phyloP scores from a whole-genome alignment of 2,797 vertebrate genomes.

The Schizopygopsis pylzovi region DNA sequence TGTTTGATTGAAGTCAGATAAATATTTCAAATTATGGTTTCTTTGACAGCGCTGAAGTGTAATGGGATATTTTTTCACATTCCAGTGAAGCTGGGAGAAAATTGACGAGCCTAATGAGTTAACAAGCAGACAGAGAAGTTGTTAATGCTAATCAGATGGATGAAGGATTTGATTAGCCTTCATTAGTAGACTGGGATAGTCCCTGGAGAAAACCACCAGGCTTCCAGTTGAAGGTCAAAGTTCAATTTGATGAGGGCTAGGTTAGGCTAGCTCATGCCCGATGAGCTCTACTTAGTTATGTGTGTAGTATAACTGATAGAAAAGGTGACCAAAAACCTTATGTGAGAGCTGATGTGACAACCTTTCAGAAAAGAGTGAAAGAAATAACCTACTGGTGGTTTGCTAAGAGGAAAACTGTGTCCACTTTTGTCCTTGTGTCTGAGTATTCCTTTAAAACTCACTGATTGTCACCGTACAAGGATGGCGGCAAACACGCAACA shows the following conservation, averaged over 20 bases:
- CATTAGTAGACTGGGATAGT: constrained; percentile 58
- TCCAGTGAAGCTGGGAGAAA: constrained; percentile 33
- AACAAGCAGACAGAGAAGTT: constrained; percentile 52
- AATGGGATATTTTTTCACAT: constrained; percentile 14
- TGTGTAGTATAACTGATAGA: background rate
- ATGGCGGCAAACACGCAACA: constrained; percentile 16
- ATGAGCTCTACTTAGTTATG: background rate
- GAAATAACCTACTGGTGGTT: background rate
- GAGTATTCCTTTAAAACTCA: constrained; percentile 33
- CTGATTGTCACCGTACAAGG: constrained; percentile 21
- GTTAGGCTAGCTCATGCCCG: background rate
- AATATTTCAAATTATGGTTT: constrained; percentile 20
- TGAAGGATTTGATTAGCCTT: constrained; percentile 64
- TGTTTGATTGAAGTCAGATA: constrained; percentile 13
- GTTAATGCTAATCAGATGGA: constrained; percentile 63
- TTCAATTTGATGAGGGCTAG: constrained; percentile 36
- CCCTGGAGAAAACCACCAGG: constrained; percentile 29
- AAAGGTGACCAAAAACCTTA: background rate
- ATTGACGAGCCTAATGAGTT: constrained; percentile 58
- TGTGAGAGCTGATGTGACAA: background rate
- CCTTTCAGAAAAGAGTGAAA: background rate
- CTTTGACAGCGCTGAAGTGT: background rate
- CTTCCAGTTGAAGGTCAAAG: constrained; percentile 26
- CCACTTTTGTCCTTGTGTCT: constrained; percentile 17
- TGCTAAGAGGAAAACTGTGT: constrained; percentile 42